Base-by-base conservation (phyloP, 2,888 invertebrate species). In the Torymus texanus region DNA sequence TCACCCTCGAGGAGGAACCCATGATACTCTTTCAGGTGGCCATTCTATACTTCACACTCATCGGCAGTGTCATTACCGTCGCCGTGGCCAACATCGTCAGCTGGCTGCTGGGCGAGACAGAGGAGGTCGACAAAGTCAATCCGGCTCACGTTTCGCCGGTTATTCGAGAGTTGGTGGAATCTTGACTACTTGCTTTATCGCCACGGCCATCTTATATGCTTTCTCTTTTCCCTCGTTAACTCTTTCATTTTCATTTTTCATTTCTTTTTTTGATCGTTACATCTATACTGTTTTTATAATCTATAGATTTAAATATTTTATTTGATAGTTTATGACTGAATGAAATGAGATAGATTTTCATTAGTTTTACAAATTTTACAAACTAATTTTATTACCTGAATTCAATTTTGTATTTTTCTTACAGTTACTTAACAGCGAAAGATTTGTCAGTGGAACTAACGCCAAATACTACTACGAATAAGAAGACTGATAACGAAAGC, bases 31-130 rank as follows among this genome's bases (percentile, higher is more conserved):
- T 94, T 88, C 90, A 92, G 29, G 91, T 95, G 73, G 93, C 94
- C 0, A 94, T 94, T 88, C 93, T 94, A 78, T 94, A 94, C 90
- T 95, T 94, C 85, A 93, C 93, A 0, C 91, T 93, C 11, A 92
- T 94, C 10, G 94, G 94, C 0, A 92, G 92, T 0, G 84, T 92
- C 0, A 91, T 93, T 0, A 56, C 62, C 8, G 92, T 93, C 0
- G 90, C 94, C 0, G 86, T 93, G 2, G 92, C 94, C 11, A 94
- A 94, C 4, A 89, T 93, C 13, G 92, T 94, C 88, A 94, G 94
- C 85, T 92, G 93, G 82, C 84, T 93, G 24, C 93, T 93, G 0
- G 92, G 92, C 0, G 91, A 91, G 74, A 91, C 92, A 16, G 91
- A 92, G 0, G 59, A 92, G 0, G 2, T 66, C 4, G 90, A 91